Evolutionary conservation across 2,113 vertebrate species (phyloP).

Genomic region (Otus sunia): DNA sequence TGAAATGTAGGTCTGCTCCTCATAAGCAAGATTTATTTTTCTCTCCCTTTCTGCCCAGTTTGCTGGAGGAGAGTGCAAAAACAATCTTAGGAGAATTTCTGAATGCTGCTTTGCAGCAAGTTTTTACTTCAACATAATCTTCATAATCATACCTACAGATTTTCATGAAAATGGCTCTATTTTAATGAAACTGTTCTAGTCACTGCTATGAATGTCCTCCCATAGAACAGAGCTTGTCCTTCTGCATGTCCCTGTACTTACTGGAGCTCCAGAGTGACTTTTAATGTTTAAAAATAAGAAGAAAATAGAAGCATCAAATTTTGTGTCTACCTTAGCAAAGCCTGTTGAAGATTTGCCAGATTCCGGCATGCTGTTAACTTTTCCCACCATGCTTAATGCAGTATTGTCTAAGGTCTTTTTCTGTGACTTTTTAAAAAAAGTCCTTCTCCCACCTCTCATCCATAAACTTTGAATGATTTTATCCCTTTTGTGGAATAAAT

Average conservation of each 20-base stretch:
- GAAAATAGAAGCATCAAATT: accelerated
- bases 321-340: background rate
- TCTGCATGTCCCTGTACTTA: background rate
- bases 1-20: background rate
- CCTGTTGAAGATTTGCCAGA: background rate
- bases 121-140: background rate
- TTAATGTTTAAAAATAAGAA: background rate
- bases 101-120: background rate
- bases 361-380: background rate
- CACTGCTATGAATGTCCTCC: background rate
- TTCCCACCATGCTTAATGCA: background rate
- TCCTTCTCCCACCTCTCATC: background rate
- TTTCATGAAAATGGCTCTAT: background rate
- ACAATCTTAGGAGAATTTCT: background rate
- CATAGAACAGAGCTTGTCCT: background rate
- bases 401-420: background rate
- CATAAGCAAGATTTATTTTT: background rate
- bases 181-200: background rate
- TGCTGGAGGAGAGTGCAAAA: background rate
- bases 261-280: background rate
- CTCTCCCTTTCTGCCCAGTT: background rate
- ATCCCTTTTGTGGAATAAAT: background rate
- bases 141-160: background rate
- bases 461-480: background rate
- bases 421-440: background rate